Conservation (phyloP, 2,797 vertebrate genomes). For the Aulostomus chinensis region DNA sequence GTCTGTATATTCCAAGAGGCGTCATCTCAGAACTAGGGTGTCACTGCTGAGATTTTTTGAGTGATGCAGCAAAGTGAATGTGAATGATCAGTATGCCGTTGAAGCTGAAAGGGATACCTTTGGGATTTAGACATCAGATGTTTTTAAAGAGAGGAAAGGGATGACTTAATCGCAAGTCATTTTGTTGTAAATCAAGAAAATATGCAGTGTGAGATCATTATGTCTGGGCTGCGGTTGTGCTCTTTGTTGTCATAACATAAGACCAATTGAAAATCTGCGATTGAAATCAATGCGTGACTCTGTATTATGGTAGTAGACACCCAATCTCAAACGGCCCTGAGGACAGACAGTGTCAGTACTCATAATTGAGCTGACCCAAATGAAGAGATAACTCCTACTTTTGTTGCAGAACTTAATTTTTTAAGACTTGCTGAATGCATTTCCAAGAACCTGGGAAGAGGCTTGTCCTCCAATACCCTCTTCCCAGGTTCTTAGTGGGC, state of each 20-base stretch:
- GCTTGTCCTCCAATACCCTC: too few species aligned
- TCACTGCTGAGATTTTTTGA: too few species aligned
- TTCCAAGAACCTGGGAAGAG: too few species aligned
- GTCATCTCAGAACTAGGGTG: slow-evolving; percentile 31
- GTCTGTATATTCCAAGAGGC: slow-evolving; percentile 29
- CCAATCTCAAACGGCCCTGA: not conserved
- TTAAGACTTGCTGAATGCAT: too few species aligned
- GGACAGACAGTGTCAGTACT: not conserved
- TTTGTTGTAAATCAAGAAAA: slow-evolving; percentile 23
- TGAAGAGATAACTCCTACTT: not conserved
- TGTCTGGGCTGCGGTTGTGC: not conserved
- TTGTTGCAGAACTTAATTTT: not conserved
- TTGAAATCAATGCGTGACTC: too few species aligned
- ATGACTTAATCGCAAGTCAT: slow-evolving; percentile 16
- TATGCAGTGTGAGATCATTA: slow-evolving; percentile 22
- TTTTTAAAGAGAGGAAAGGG: slow-evolving; percentile 5
- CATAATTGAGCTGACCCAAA: not conserved
- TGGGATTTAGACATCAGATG: slow-evolving; percentile 18
- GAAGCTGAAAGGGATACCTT: slow-evolving; percentile 3
- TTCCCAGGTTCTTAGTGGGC: too few species aligned
- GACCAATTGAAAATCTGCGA: too few species aligned
- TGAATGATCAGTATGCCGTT: slow-evolving; percentile 16
- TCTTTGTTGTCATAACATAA: slow-evolving; percentile 32
- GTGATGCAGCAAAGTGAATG: slow-evolving; percentile 26
- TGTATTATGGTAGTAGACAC: too few species aligned